Evolutionary conservation across 2,113 vertebrate genomes (phyloP).

Genomic region (Haemorhous mexicanus): DNA sequence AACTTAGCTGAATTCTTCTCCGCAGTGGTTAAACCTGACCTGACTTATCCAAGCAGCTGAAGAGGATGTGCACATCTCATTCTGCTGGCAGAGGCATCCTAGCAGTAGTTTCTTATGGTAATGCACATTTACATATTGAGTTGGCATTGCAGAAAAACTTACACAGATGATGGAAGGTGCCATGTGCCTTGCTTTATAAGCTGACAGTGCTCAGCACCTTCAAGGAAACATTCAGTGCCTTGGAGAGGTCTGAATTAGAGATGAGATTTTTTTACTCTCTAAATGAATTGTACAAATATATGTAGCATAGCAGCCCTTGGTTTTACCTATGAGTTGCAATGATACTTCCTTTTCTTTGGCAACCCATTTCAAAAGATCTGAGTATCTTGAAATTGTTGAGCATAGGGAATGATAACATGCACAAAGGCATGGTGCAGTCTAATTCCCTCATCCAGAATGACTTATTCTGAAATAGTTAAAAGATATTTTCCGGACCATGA

Average conservation of each 20-base stretch:
- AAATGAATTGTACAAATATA: not conserved
- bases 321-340: not conserved
- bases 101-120: not conserved
- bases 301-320: not conserved
- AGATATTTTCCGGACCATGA: not conserved
- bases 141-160: not conserved
- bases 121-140: not conserved
- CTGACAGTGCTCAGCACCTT: not conserved
- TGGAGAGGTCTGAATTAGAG: not conserved
- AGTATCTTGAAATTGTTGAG: not conserved
- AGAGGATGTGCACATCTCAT: not conserved
- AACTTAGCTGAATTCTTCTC: not conserved
- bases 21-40: not conserved
- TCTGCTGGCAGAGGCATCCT: not conserved
- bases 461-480: not conserved
- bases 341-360: not conserved
- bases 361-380: rapidly evolving
- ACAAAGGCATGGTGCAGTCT: not conserved
- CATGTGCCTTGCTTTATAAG: not conserved
- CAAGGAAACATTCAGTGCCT: not conserved
- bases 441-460: not conserved
- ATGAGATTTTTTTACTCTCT: not conserved
- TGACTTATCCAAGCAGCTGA: not conserved
- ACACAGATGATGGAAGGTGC: not conserved
- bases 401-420: not conserved